Evolutionary conservation across 2,113 vertebrate genomes (phyloP), one percentile per base, ranked within the genome.

Genomic region (Pseudolaguvia tuberculata): DNA sequence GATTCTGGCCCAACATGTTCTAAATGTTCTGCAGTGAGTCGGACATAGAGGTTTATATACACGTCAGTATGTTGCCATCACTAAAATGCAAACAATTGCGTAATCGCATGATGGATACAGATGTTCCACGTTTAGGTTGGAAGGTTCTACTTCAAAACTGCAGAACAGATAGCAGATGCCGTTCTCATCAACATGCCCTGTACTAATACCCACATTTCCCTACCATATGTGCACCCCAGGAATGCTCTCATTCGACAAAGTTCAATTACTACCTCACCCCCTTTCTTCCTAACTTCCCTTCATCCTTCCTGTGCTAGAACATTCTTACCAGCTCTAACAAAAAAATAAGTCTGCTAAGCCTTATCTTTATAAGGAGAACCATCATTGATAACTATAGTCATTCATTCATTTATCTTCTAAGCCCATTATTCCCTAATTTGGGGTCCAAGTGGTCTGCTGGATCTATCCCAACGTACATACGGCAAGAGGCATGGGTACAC

Each of bases 51-150:
- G 35, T 75, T 66, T 67, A 47, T 50, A 52, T 59, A 71, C 42
- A 57, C 8, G 4, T 70, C n/a, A 42, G 20, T 42, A 48, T 4
- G n/a, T 45, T 27, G 27, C 69, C 59, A 21, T 21, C 13, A 27
- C 20, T 53, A 58, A 55, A 27, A 0, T 6, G 20, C 6, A 48
- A 78, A 56, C 63, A 65, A 18, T 29, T 57, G 58, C 45, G 56
- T 70, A 45, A 55, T 14, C 53, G 52, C 21, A 17, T 27, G 20
- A 39, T 72, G 17, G 56, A 80, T 50, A 35, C 62, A 70, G 71
- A 73, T 75, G 75, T 69, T 72, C 20, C 18, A 70, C 42, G 62
- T 81, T 83, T 71, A 67, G 59, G 31, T 70, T 78, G 63, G 23
- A 79, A 9, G 18, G 45, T n/a, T 72, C 48, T 8, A 23, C 61